Evolutionary conservation across 2,888 invertebrate species (phyloP), one percentile per base, ranked within the genome.

Genomic region (Leucophenga montana): DNA sequence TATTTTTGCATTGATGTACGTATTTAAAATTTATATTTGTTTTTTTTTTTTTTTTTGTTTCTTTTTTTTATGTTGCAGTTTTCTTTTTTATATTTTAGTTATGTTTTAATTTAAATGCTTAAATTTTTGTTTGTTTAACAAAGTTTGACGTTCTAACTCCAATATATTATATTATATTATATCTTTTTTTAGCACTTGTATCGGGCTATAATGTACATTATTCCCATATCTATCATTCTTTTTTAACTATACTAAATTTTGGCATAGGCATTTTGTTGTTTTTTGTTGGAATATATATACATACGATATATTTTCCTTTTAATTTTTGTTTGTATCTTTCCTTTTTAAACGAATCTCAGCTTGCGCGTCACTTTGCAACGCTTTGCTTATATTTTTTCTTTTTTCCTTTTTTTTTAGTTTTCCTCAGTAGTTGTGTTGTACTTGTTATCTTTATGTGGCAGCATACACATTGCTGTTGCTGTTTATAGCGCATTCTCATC

Each of bases 401-500:
- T 27, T 27, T 33, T 59, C 27, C 27, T 27, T 4, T 4, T 27
- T 27, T n/a, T n/a, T n/a, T n/a, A n/a, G n/a, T n/a, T n/a, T 39
- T 3, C 11, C 8, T 39, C 11, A 39, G 39, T 39, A 39, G 3
- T 11, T 11, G 8, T 39, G 39, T 11, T 39, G 39, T 39, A 39
- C 11, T 39, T 61, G 44, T 39, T 31, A 61, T 20, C 20, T 67
- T 56, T 46, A 46, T n/a, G 11, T 66, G n/a, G 48, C 3, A 18
- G 22, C n/a, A n/a, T n/a, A n/a, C n/a, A n/a, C n/a, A n/a, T 54
- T 46, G 68, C 57, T 64, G 33, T 68, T 33, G 33, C 4, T 14
- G 61, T 18, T 65, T 65, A 50, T 11, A 65, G 27, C 11, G 71
- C 82, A 14, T 82, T 82, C 14, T 78, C 82, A 27, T 87, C 86